Evolutionary conservation across 2,113 vertebrate species (phyloP), one percentile per base, ranked within the genome.

Genomic region (Steatornis caripensis): DNA sequence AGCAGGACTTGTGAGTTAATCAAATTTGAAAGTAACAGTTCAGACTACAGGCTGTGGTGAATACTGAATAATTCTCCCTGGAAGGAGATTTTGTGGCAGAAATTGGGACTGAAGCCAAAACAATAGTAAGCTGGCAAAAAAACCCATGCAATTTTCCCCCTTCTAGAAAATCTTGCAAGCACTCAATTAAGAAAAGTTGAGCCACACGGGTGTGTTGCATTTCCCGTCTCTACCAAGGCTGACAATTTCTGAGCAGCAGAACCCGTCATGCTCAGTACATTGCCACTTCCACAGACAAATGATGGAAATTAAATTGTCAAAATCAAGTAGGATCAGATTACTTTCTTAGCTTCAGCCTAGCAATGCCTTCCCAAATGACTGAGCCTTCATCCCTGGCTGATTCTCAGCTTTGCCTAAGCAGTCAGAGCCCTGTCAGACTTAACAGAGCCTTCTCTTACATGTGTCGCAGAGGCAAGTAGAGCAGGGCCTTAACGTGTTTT

Each of bases 91-190:
- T 93, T 93, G 37, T 36, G 43, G 29, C 79, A 89, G 87, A 61
- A 70, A 61, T 21, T 22, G 41, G 20, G 27, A 76, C 20, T 7
- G 17, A 79, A 93, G 30, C 53, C 85, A 82, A 78, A 94, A 20
- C 43, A n/a, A 65, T 5, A 37, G 15, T 5, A 54, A 72, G 10
- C 11, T 68, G 46, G 27, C 5, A 80, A 88, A 92, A 80, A 77
- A 23, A 0, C n/a, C n/a, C 0, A 0, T 11, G 16, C 29, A 41
- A 10, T 12, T 69, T 61, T 87, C 9, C 11, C 10, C 17, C 15
- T 84, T 29, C n/a, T 51, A 51, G 60, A 34, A 85, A 92, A 76
- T 16, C 18, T 80, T 80, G 41, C 13, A 80, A 85, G 66, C 12
- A 14, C 29, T 84, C 4, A 0, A 48, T 29, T 41, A 62, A 85